phyloP scores from a whole-genome alignment of 1,140 invertebrate genomes.

The Globodera ellingtonae region DNA sequence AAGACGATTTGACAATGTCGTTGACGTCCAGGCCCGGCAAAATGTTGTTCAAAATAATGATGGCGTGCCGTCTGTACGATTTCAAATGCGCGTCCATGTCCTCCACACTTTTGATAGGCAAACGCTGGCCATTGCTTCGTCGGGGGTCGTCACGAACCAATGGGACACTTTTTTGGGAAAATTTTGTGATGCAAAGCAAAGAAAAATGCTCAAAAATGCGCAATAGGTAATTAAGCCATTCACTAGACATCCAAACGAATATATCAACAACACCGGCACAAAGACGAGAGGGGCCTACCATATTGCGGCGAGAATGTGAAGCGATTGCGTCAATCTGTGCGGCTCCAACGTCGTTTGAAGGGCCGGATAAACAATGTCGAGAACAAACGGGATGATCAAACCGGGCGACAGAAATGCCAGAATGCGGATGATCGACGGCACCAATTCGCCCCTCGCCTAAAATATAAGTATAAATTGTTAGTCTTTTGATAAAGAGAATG shows the following conservation, averaged over 20 bases:
- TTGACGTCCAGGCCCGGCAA: slow-evolving; percentile 88
- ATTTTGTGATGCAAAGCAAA: too few species aligned
- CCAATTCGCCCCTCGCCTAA: slow-evolving; percentile 70
- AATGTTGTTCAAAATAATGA: slow-evolving; percentile 78
- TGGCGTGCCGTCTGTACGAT: slow-evolving; percentile 73
- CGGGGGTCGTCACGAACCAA: slow-evolving; percentile 67
- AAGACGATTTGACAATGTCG: slow-evolving; percentile 80
- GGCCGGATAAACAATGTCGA: slow-evolving; percentile 78
- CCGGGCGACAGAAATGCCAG: slow-evolving; percentile 79
- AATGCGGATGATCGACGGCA: slow-evolving; percentile 75
- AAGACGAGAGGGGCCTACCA: not conserved
- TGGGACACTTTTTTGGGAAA: slow-evolving; percentile 31
- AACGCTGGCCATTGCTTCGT: slow-evolving; percentile 28
- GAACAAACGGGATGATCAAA: slow-evolving; percentile 78
- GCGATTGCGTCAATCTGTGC: slow-evolving; percentile 70
- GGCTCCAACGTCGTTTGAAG: slow-evolving; percentile 85
- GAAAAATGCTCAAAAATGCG: not conserved
- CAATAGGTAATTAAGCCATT: too few species aligned
- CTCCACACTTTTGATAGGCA: slow-evolving; percentile 38
- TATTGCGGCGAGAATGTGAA: slow-evolving; percentile 45
- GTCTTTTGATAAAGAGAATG: not conserved
- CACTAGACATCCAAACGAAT: too few species aligned
- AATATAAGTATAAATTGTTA: not conserved
- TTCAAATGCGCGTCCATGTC: slow-evolving; percentile 33
- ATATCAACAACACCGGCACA: too few species aligned